Evolutionary conservation across 2,113 vertebrate genomes (phyloP), one percentile per base, ranked within the genome.

Genomic region (Connochaetes taurinus): DNA sequence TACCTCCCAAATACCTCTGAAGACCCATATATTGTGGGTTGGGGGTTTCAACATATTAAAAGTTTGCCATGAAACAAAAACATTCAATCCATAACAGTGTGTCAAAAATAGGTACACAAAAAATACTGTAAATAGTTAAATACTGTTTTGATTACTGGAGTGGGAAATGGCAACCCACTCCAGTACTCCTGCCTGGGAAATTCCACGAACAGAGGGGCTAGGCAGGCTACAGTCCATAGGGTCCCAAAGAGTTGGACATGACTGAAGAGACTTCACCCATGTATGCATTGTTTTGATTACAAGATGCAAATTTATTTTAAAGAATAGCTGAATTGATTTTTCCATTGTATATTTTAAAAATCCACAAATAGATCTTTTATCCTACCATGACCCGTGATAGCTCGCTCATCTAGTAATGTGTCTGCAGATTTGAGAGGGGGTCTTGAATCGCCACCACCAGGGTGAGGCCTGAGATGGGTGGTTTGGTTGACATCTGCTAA

Each of bases 281-380:
- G 19, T 40, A 12, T 23, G 10, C 5, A 1, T 9, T 91, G 5
- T 81, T 86, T 98, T 50, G 71, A 83, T 80, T 31, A 29, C 16
- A 76, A 71, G 17, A 81, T 76, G 16, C 52, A 95, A 87, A 90
- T 94, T 82, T 97, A 60, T 64, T 80, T 85, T 64, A 31, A 58
- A 40, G 71, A 87, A 29, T 58, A 82, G 27, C 36, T 94, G 33
- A 90, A 87, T 64, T 95, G 21, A 43, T 58, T 16, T 74, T 74
- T 87, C 82, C 36, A 76, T 36, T 19, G 3, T 58, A 12, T 90
- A 43, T 62, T 71, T 83, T 55, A 81, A 53, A 87, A 87, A 45
- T 52, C 21, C 92, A 36, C 62, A 85, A 83, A 57, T 19, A 78
- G 27, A 55, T 80, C 60, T 87, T 87, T 84, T 64, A 47, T 45